Evolutionary conservation across 2,797 vertebrate genomes (phyloP).

Genomic region (Chrosomus eos): DNA sequence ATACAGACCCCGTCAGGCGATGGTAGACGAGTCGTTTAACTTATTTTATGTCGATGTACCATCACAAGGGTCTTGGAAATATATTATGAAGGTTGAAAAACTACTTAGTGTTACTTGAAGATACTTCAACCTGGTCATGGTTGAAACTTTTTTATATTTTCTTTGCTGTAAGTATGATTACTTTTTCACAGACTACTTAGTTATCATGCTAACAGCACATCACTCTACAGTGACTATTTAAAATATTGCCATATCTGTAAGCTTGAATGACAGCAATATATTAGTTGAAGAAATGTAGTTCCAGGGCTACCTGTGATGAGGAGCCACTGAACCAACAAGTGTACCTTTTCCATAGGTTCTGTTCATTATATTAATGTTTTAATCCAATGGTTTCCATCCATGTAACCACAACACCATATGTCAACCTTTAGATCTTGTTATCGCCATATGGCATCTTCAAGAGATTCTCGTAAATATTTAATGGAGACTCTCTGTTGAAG

Average conservation of each 20-base stretch:
- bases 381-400: constrained; percentile 6
- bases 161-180: not conserved
- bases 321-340: not conserved
- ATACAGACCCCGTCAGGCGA: too few species aligned
- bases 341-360: not conserved
- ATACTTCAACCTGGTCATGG: not conserved
- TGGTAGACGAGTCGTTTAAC: too few species aligned
- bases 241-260: not conserved
- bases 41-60: too few species aligned
- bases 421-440: constrained; percentile 12
- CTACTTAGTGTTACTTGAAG: too few species aligned
- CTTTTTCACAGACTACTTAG: not conserved
- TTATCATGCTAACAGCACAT: not conserved
- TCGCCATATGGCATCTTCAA: constrained; percentile 38
- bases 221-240: not conserved
- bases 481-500: constrained; percentile 24
- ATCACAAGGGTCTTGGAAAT: too few species aligned
- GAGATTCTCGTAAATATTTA: constrained; percentile 35
- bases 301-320: not conserved
- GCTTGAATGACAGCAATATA: constrained; percentile 1
- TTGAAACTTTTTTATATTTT: too few species aligned
- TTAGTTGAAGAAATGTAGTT: not conserved
- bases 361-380: constrained; percentile 2
- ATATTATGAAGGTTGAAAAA: too few species aligned
- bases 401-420: constrained; percentile 33